Base-by-base conservation (phyloP, 2,797 vertebrate species). In the Eupleurogrammus muticus region DNA sequence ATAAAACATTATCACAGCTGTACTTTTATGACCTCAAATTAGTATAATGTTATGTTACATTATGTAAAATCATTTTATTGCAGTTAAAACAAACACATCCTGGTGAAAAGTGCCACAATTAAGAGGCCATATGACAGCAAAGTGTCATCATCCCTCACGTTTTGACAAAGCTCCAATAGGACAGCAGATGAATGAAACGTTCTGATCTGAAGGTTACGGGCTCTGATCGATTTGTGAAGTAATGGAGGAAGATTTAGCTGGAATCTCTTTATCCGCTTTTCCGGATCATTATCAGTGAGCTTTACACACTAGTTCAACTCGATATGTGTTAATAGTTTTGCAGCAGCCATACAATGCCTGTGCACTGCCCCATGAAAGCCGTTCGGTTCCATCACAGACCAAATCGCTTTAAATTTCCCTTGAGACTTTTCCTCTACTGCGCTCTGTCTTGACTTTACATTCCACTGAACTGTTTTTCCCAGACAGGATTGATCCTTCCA, bases 341-440 rank as follows among this genome's bases (percentile, higher is more conserved):
- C 53, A 66, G 70, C 65, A 73, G 79, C 55, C 32, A 20, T 53
- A 68, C 57, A 54, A 66, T n/a, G 46, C 35, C 17, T 42, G 32
- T 50, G 55, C 67, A 44, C 44, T 40, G 35, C 56, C 59, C 55
- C 51, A 57, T 48, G 1, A 72, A 80, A 79, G 68, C 61, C 51
- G 58, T 65, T 83, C 64, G 55, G 51, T 66, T 73, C 74, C 65
- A 75, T 79, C 80, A 63, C 68, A 59, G 60, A 73, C 56, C 47
- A 60, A 82, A 74, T 74, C 68, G 75, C 63, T 73, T 67, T 66
- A 77, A 59, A 90, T 84, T 86, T 85, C 81, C 80, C 80, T 20
- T 0, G 80, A 85, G 83, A 67, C 53, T 35, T 40, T 51, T 61
- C 9, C 47, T 82, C 49, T 2, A 5, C 57, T 81, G 47, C 10